Base-by-base conservation (phyloP, 2,113 vertebrate species). In the Leptocoma aspasia region DNA sequence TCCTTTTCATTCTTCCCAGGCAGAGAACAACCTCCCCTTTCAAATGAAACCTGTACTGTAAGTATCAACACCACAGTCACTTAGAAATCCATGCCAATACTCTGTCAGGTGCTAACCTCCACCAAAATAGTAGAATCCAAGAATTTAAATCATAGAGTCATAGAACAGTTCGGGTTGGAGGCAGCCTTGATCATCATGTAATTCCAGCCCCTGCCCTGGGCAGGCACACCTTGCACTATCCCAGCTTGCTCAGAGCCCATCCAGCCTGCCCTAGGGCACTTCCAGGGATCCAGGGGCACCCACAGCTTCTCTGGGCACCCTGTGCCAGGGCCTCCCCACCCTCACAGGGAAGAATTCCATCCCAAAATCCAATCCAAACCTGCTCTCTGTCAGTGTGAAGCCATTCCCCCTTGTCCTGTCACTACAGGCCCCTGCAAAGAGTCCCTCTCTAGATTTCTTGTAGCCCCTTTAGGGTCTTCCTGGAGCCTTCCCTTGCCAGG, bases 61-160 rank as follows among this genome's bases (percentile, higher is more conserved):
- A 66, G 52, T 73, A 81, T n/a, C 50, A 78, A 68, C 44, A 78
- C 9, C 17, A 37, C 0, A 81, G 28, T 33, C 64, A 90, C 52
- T 86, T 60, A 41, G 64, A 90, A 88, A 68, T 27, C 16, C 63
- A 20, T 20, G n/a, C 18, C 47, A 15, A 20, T 42, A 60, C 45
- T 47, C 23, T 56, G 68, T 69, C 47, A 66, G 64, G 31, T 47
- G 60, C 75, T 83, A 77, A 50, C 47, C 86, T 83, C 60, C 54
- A 66, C 64, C 64, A 68, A 93, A 93, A 89, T 79, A 87, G 54
- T 44, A 47, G 42, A 64, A 92, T 64, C 82, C 56, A 72, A 41
- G 76, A 93, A 92, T 86, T 91, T 52, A 92, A 69, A 70, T 49
- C 4, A 53, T 4, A 10, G 19, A 60, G 30, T 45, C 52, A 66